Evolutionary conservation across 1,140 invertebrate genomes (phyloP).

Genomic region (Cyrtorhinus lividipennis): DNA sequence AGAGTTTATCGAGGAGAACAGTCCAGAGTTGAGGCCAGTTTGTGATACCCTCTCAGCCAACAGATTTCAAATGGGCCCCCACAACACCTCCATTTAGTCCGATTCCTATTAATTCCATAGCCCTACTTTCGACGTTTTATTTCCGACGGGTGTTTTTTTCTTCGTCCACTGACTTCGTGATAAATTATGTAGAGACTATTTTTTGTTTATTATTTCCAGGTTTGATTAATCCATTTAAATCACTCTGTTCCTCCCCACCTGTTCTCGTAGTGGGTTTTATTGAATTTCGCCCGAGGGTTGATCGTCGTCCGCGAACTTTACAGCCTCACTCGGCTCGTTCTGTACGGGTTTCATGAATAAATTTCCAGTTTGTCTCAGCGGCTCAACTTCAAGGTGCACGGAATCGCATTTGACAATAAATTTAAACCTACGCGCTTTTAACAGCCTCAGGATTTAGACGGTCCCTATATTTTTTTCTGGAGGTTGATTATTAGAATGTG

Average conservation of each 20-base stretch:
- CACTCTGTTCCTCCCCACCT: background rate
- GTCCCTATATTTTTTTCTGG: too few relatives aligned
- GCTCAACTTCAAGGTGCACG: too few relatives aligned
- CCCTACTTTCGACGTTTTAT: background rate
- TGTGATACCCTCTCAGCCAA: background rate
- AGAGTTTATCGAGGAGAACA: too few relatives aligned
- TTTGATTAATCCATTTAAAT: background rate
- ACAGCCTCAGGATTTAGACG: too few relatives aligned
- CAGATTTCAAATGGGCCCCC: background rate
- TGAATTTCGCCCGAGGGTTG: background rate
- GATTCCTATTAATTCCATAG: background rate
- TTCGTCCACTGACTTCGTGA: too few relatives aligned
- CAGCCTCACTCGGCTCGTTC: background rate
- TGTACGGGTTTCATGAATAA: background rate
- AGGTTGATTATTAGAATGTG: too few relatives aligned
- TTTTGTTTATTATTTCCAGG: background rate
- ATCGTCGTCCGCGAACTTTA: background rate
- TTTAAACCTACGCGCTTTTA: too few relatives aligned
- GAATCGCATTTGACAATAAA: too few relatives aligned
- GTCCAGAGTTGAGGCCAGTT: background rate
- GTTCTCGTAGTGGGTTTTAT: background rate
- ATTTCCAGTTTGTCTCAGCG: background rate
- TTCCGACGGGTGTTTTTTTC: background rate
- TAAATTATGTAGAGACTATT: too few relatives aligned
- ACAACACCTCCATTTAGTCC: background rate